phyloP scores from a whole-genome alignment of 2,113 vertebrate genomes.

The Paradisaea rubra region DNA sequence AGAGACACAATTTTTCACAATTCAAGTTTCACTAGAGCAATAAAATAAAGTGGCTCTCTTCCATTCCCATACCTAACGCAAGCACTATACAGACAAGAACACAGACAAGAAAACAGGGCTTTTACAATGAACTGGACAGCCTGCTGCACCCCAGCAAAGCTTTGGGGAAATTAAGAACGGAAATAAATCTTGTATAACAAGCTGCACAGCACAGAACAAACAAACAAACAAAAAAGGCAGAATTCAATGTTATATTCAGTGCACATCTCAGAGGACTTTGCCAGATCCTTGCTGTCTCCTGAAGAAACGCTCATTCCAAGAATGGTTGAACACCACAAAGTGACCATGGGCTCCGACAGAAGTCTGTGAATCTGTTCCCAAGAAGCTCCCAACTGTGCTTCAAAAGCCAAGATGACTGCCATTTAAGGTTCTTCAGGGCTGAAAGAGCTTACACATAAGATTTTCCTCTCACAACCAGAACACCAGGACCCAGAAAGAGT shows the following conservation, averaged over 20 bases:
- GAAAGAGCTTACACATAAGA: conserved; percentile 38
- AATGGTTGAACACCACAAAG: neutral
- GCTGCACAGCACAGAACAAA: neutral
- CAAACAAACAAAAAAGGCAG: neutral
- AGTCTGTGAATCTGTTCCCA: conserved; percentile 24
- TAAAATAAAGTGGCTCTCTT: neutral
- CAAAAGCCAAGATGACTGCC: conserved; percentile 19
- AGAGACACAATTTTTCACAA: neutral
- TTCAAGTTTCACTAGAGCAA: neutral
- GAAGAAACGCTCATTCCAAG: neutral
- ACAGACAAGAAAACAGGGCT: neutral
- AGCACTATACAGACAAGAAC: neutral
- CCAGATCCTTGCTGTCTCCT: neutral
- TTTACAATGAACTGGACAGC: neutral
- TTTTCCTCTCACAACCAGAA: conserved; percentile 45
- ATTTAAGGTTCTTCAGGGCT: conserved; percentile 43
- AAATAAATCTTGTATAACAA: neutral
- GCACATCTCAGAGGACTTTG: neutral
- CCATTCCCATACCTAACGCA: neutral
- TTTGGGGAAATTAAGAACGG: neutral
- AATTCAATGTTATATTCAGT: neutral
- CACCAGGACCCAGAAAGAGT: conserved; percentile 53
- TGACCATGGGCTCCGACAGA: neutral
- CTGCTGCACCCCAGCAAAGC: neutral
- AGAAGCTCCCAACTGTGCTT: conserved; percentile 30